phyloP scores from a whole-genome alignment of 2,888 invertebrate genomes.

The Drosophila anceps region DNA sequence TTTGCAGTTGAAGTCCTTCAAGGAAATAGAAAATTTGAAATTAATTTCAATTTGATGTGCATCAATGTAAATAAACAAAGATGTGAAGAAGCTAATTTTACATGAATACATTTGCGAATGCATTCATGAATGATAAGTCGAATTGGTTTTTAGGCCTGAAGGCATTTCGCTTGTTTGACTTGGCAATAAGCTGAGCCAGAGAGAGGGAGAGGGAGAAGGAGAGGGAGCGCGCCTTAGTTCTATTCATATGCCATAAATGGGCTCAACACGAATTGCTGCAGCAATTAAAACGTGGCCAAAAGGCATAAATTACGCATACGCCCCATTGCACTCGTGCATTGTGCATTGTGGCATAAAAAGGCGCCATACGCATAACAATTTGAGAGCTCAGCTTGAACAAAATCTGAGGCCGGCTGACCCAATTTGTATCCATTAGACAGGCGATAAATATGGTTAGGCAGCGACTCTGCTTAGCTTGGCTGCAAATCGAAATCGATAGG shows the following conservation, averaged over 20 bases:
- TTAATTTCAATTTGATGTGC: not conserved
- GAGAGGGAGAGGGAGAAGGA: too few species aligned
- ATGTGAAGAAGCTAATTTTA: not conserved
- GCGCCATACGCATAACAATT: conserved; percentile 13
- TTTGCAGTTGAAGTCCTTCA: not conserved
- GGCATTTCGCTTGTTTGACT: not conserved
- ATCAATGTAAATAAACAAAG: not conserved
- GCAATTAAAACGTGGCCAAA: conserved; percentile 61
- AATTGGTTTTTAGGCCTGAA: not conserved
- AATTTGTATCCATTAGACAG: conserved; percentile 71
- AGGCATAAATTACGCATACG: conserved; percentile 68
- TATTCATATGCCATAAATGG: conserved; percentile 15
- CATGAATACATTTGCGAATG: not conserved
- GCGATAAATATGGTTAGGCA: conserved; percentile 60
- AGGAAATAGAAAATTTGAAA: not conserved
- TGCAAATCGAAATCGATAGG: conserved; percentile 22
- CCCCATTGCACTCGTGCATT: conserved; percentile 56
- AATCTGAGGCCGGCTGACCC: conserved; percentile 47
- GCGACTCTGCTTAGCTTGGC: conserved; percentile 1
- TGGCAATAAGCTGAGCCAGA: too few species aligned
- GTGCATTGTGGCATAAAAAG: conserved; percentile 21
- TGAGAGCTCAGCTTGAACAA: not conserved
- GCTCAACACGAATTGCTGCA: conserved; percentile 39
- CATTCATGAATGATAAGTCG: not conserved
- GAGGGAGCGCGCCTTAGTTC: too few species aligned